Evolutionary conservation across 2,113 vertebrate genomes (phyloP).

Genomic region (Hyperopisus bebe): DNA sequence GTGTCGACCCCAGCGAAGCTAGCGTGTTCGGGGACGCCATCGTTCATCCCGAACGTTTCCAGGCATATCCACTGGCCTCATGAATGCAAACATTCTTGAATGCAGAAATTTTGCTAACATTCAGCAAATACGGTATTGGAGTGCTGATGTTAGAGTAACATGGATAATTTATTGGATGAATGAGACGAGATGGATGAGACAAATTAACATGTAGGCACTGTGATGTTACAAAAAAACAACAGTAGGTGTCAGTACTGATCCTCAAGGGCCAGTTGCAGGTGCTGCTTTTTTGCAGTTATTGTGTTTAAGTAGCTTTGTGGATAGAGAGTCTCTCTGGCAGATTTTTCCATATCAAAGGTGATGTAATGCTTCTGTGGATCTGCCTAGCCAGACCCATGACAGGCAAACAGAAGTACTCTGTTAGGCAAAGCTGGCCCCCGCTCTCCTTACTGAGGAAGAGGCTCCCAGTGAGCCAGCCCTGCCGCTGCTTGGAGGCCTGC

Average conservation of each 20-base stretch:
- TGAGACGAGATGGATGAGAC: neutral
- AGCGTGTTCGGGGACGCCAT: neutral
- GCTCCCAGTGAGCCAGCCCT: neutral
- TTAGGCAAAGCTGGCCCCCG: neutral
- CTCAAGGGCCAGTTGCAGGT: neutral
- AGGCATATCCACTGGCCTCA: neutral
- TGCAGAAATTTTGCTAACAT: neutral
- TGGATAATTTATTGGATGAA: neutral
- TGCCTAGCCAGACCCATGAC: neutral
- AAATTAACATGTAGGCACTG: neutral
- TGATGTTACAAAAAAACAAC: neutral
- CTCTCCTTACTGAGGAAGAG: neutral
- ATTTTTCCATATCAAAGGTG: neutral
- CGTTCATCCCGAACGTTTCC: neutral
- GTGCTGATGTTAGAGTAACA: neutral
- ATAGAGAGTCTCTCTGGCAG: neutral
- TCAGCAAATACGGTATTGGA: neutral
- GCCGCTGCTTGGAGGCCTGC: neutral
- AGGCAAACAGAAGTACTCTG: neutral
- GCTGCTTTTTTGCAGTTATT: neutral
- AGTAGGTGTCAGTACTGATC: neutral
- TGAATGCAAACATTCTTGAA: neutral
- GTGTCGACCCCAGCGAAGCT: neutral
- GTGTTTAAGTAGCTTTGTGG: neutral
- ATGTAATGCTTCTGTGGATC: neutral